phyloP scores from a whole-genome alignment of 2,113 vertebrate species.

The Macrotis lagotis region DNA sequence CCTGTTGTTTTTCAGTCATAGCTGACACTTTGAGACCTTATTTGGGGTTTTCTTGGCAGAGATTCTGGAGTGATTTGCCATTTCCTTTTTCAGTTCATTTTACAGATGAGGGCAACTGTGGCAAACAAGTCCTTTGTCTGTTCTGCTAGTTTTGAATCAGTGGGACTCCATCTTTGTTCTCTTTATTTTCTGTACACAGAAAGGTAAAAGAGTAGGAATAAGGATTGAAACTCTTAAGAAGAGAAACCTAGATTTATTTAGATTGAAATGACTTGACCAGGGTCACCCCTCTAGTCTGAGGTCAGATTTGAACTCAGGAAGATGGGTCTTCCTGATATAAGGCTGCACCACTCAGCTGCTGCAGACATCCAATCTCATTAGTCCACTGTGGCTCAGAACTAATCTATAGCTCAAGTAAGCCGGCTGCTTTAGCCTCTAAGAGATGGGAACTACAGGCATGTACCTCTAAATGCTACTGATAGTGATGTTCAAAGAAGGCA shows the following conservation, averaged over 20 bases:
- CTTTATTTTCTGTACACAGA: slow-evolving; percentile 95
- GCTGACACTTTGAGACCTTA: not conserved
- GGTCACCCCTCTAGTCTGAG: not conserved
- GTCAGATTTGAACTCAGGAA: not conserved
- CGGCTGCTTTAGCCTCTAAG: not conserved
- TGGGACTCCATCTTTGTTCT: slow-evolving; percentile 96
- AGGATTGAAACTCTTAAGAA: slow-evolving; percentile 92
- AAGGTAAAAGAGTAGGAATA: slow-evolving; percentile 96
- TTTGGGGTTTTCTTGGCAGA: not conserved
- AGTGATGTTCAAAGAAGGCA: not conserved
- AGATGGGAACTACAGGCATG: not conserved
- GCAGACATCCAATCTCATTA: not conserved
- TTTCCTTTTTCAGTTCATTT: not conserved
- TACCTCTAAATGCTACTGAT: not conserved
- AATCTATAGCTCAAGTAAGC: not conserved
- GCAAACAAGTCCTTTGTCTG: slow-evolving; percentile 90
- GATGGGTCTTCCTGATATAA: not conserved
- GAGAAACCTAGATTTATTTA: slow-evolving; percentile 91
- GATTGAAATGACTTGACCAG: not conserved
- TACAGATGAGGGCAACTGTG: not conserved
- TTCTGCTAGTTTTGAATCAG: slow-evolving; percentile 98
- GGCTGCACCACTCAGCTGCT: not conserved
- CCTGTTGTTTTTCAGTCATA: not conserved
- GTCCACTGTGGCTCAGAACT: not conserved
- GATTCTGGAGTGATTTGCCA: not conserved